phyloP scores from a whole-genome alignment of 2,113 vertebrate genomes.

The Poeciliopsis turrubarensis region DNA sequence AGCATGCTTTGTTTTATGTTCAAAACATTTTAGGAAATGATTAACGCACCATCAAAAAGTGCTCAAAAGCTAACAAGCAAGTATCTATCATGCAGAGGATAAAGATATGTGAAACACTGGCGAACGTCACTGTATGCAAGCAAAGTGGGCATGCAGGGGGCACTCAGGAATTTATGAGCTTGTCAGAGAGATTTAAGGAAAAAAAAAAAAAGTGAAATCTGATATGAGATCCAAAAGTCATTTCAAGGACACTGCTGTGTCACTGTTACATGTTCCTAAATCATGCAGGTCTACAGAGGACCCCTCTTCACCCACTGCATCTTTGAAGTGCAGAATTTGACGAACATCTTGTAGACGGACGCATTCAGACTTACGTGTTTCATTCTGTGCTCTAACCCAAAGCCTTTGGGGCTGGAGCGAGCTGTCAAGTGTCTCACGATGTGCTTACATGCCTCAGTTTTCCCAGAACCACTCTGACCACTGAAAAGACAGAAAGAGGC shows the following conservation, averaged over 20 bases:
- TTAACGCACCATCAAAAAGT: not conserved
- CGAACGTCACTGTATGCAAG: not conserved
- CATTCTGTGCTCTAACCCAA: slow-evolving; percentile 84
- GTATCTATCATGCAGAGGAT: slow-evolving; percentile 5
- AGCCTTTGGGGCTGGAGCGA: slow-evolving; percentile 81
- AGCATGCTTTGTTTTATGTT: not conserved
- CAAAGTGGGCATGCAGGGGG: not conserved
- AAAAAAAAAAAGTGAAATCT: not conserved
- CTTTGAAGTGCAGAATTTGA: not conserved
- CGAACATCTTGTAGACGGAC: not conserved
- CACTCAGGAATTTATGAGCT: not conserved
- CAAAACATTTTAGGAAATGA: not conserved
- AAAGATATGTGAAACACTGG: not conserved
- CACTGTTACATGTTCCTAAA: not conserved
- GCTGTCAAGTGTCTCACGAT: slow-evolving; percentile 88
- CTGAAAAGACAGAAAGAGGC: slow-evolving; percentile 67
- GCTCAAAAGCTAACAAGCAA: slow-evolving; percentile 15
- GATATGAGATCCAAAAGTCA: not conserved
- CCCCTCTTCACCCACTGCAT: not conserved
- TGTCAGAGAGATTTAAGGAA: not conserved
- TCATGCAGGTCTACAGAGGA: not conserved
- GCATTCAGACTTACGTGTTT: slow-evolving; percentile 85
- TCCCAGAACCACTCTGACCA: slow-evolving; percentile 95
- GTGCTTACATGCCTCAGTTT: slow-evolving; percentile 90
- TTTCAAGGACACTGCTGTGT: not conserved